These are phyloP conservation scores for Sphaerodactylus townsendi DNA, from an alignment of 2,113 vertebrate species.

Conservation along the genomic window DNA sequence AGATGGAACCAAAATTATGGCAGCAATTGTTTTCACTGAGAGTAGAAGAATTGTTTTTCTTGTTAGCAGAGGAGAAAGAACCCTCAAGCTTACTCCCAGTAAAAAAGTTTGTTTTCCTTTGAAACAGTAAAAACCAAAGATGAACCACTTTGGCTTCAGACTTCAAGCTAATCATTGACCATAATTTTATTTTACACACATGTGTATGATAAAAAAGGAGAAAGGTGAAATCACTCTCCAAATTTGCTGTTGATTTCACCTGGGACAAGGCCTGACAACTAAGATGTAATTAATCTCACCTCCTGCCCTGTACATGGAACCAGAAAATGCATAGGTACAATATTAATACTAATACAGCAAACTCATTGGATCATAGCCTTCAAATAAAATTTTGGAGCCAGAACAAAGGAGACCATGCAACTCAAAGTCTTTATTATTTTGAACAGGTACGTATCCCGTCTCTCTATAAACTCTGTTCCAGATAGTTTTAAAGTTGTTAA, in stretches of 20 bases:
- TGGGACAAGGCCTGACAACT: background rate
- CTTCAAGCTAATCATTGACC: background rate
- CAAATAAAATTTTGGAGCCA: background rate
- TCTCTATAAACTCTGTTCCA: no score
- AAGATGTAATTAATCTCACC: background rate
- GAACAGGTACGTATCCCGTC: background rate
- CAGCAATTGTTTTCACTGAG: background rate
- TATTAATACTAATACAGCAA: background rate
- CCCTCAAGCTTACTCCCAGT: background rate
- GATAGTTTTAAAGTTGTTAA: no score
- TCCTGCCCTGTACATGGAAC: background rate
- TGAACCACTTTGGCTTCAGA: background rate
- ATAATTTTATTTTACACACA: background rate
- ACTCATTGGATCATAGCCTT: background rate
- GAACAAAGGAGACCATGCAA: background rate
- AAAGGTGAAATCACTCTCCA: background rate
- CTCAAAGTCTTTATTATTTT: background rate
- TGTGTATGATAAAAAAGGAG: background rate
- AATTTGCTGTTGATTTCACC: background rate
- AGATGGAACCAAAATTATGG: conserved; percentile 34
- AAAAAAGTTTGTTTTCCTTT: conserved; percentile 21
- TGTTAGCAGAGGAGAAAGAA: conserved; percentile 4
- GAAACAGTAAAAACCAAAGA: conserved; percentile 10
- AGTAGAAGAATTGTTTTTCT: conserved; percentile 23
- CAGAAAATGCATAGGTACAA: background rate